phyloP scores from a whole-genome alignment of 2,113 vertebrate species.

The Arothron firmamentum region DNA sequence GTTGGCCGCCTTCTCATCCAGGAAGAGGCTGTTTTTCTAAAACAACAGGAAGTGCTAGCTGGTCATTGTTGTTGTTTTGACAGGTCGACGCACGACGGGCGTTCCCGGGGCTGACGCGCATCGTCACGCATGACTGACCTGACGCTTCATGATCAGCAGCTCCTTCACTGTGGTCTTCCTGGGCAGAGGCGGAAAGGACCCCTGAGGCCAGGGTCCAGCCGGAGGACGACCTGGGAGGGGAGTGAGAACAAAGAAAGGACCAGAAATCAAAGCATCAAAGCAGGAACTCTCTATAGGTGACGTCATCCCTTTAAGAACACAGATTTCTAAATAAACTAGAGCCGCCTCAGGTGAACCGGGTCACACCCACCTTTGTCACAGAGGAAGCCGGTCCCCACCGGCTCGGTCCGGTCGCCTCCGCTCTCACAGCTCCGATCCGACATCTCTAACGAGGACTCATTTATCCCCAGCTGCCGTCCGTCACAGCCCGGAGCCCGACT shows the following conservation, averaged over 20 bases:
- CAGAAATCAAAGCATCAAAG: not conserved
- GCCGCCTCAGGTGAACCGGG: too few species aligned
- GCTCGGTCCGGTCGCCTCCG: too few species aligned
- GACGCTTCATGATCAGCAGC: constrained; percentile 50
- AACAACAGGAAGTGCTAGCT: not conserved
- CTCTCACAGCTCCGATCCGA: too few species aligned
- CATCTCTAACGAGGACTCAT: too few species aligned
- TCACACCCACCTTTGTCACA: too few species aligned
- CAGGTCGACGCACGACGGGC: too few species aligned
- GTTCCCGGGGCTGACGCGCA: too few species aligned
- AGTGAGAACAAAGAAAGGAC: too few species aligned
- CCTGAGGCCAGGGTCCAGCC: not conserved
- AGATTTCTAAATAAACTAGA: too few species aligned
- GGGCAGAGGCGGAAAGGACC: not conserved
- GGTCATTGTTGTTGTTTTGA: not conserved
- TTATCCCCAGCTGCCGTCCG: not conserved
- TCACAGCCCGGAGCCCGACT: too few species aligned
- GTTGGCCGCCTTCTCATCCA: not conserved
- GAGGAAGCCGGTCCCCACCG: too few species aligned
- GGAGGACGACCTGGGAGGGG: not conserved
- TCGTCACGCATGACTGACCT: not conserved
- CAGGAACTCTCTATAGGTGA: not conserved
- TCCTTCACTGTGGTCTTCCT: constrained; percentile 62
- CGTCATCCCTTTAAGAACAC: too few species aligned
- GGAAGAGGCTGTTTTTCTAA: constrained; percentile 10